Evolutionary conservation across 1,140 invertebrate species (phyloP).

Genomic region (Eumeta japonica): DNA sequence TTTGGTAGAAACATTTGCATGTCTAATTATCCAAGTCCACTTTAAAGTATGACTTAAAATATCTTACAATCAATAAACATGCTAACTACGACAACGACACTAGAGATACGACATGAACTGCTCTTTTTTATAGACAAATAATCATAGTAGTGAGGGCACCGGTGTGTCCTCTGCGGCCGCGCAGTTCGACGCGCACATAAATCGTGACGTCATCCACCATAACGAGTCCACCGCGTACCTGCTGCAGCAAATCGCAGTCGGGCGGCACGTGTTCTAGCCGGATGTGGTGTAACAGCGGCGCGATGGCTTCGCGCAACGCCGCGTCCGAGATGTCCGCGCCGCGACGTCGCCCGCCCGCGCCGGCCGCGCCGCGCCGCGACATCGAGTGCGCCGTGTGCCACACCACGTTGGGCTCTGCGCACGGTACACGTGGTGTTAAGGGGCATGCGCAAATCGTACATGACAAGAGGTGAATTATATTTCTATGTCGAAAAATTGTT

Average conservation of each 20-base stretch:
- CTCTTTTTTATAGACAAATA: no score
- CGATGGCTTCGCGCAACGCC: slow-evolving; percentile 85
- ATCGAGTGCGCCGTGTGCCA: slow-evolving; percentile 90
- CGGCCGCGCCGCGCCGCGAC: slow-evolving; percentile 76
- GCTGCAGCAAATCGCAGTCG: slow-evolving; percentile 77
- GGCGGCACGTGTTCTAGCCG: slow-evolving; percentile 87
- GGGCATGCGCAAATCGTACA: no score
- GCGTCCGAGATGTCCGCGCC: slow-evolving; percentile 79
- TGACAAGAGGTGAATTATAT: no score
- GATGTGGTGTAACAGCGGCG: slow-evolving; percentile 78
- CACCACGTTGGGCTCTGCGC: slow-evolving; percentile 84
- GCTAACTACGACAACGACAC: background rate
- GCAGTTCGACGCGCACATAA: no score
- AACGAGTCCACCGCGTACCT: slow-evolving; percentile 35
- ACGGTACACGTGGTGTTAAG: background rate
- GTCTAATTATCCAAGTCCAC: background rate
- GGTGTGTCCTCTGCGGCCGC: background rate
- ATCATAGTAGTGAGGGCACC: background rate
- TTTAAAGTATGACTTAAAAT: no score
- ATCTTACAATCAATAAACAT: no score
- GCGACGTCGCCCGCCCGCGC: slow-evolving; percentile 82
- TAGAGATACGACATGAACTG: background rate
- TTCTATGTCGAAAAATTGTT: no score
- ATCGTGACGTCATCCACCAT: no score
- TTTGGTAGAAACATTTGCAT: background rate